Conservation (phyloP, 1,140 invertebrate species). For the Heterodera carotae region DNA sequence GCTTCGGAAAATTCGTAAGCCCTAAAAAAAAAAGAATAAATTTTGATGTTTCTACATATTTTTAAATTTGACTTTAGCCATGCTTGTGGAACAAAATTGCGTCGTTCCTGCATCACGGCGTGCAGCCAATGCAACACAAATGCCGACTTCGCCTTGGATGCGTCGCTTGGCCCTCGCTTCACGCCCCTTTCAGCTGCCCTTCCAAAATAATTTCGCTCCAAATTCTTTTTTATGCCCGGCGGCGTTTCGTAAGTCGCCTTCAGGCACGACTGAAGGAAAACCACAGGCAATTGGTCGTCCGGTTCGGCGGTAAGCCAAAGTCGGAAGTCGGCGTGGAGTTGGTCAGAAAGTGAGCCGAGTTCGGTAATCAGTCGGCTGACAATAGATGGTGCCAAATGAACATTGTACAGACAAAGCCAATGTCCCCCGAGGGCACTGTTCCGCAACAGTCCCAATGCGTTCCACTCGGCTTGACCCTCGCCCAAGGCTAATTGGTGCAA, state of each 20-base stretch:
- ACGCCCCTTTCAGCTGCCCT: constrained; percentile 56
- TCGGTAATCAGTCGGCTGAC: constrained; percentile 3
- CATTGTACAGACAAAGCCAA: constrained; percentile 70
- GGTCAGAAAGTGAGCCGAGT: neutral
- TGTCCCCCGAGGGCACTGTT: constrained; percentile 59
- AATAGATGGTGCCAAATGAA: constrained; percentile 81
- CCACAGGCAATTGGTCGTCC: constrained; percentile 73
- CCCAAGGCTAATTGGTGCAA: constrained; percentile 55
- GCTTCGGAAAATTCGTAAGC: constrained; percentile 86
- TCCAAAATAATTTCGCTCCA: constrained; percentile 68
- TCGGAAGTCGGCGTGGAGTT: constrained; percentile 73
- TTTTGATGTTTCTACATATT: neutral
- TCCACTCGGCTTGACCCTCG: constrained; percentile 37
- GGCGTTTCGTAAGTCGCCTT: constrained; percentile 85
- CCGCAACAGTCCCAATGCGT: constrained; percentile 36
- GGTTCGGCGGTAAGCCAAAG: constrained; percentile 79
- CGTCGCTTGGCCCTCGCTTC: neutral
- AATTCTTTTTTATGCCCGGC: constrained; percentile 69
- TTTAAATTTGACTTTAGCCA: constrained; percentile 5
- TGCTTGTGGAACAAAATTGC: constrained; percentile 79
- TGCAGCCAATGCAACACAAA: constrained; percentile 81
- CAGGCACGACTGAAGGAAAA: constrained; percentile 73
- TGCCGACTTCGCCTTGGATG: constrained; percentile 24
- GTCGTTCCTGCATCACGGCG: constrained; percentile 82
- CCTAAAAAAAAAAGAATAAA: constrained; percentile 67